Evolutionary conservation across 2,113 vertebrate genomes (phyloP).

Genomic region (Erythrolamprus reginae): DNA sequence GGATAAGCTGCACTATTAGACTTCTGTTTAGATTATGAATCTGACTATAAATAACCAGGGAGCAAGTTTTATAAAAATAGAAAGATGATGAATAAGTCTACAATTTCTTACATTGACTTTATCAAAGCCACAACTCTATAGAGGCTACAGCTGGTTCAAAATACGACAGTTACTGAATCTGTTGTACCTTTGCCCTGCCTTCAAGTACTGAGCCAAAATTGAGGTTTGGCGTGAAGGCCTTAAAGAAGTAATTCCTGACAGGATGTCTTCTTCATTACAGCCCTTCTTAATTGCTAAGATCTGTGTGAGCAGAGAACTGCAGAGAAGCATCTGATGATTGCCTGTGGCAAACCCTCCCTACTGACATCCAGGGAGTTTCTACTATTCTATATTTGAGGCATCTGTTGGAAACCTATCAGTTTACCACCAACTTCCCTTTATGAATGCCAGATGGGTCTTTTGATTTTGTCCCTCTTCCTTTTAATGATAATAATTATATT

Average conservation of each 20-base stretch:
- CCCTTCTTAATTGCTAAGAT: not conserved
- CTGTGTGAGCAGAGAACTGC: not conserved
- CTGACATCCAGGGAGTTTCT: not conserved
- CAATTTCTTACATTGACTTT: not conserved
- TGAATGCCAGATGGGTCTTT: not conserved
- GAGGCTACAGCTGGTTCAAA: not conserved
- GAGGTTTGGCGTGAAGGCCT: not conserved
- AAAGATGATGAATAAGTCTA: not conserved
- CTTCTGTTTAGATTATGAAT: not conserved
- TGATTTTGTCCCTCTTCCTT: not conserved
- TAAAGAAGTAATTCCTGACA: not conserved
- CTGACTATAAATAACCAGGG: not conserved
- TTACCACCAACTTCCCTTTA: not conserved
- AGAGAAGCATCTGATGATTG: not conserved
- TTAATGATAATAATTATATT: not conserved
- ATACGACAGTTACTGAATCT: not conserved
- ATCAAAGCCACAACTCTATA: not conserved
- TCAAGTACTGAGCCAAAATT: not conserved
- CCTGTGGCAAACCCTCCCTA: not conserved
- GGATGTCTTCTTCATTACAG: not conserved
- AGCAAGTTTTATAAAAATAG: not conserved
- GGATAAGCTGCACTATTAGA: not conserved
- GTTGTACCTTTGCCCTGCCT: not conserved
- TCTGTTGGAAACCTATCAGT: not conserved
- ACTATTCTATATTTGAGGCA: not conserved